Evolutionary conservation across 2,888 invertebrate species (phyloP).

Genomic region (Epistrophe eligans): DNA sequence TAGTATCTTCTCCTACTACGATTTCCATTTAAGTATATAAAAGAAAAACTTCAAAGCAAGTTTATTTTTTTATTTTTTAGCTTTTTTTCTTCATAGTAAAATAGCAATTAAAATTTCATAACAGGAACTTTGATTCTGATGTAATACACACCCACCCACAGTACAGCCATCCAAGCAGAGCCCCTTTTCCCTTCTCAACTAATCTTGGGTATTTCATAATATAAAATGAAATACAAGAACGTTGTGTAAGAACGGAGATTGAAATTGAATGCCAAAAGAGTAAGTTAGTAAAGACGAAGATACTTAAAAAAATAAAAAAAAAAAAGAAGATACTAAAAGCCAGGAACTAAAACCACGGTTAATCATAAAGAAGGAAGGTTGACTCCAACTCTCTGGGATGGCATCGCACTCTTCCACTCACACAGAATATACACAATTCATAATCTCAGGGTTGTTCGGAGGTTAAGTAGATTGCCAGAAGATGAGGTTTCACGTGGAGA

Average conservation of each 20-base stretch:
- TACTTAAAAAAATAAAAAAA: constrained; percentile 18
- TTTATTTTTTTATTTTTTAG: background rate
- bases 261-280: constrained; percentile 55
- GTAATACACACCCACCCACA: constrained; percentile 20
- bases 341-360: constrained; percentile 54
- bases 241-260: constrained; percentile 56
- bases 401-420: background rate
- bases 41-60: constrained; percentile 40
- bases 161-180: background rate
- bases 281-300: constrained; percentile 20
- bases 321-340: constrained; percentile 19
- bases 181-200: background rate
- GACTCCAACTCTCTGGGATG: constrained; percentile 18
- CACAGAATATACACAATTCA: constrained; percentile 49
- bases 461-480: constrained; percentile 68
- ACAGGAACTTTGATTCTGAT: constrained; percentile 49
- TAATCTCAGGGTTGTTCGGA: constrained; percentile 52
- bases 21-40: constrained; percentile 29
- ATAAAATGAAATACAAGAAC: constrained; percentile 31
- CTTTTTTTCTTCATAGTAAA: constrained; percentile 43
- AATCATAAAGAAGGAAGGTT: constrained; percentile 54
- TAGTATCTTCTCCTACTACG: background rate
- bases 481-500: constrained; percentile 53
- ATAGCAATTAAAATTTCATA: constrained; percentile 67
- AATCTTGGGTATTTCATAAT: background rate